Evolutionary conservation across 2,888 invertebrate genomes (phyloP).

Genomic region (Drosophila nr. medialis): DNA sequence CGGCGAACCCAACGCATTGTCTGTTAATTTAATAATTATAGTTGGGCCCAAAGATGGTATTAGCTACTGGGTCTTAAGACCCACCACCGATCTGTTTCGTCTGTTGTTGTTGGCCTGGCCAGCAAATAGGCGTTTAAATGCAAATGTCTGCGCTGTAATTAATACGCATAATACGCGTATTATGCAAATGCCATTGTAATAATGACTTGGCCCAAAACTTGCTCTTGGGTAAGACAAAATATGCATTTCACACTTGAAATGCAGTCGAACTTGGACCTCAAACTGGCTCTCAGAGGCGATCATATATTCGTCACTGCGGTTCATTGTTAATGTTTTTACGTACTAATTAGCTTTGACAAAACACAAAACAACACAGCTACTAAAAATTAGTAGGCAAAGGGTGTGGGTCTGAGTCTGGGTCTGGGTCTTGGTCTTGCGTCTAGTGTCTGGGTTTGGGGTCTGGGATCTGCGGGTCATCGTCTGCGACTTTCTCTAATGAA

Average conservation of each 20-base stretch:
- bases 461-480: constrained; percentile 57
- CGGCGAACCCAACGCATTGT: constrained; percentile 50
- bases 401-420: constrained; percentile 6
- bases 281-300: constrained; percentile 31
- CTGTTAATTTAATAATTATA: constrained; percentile 78
- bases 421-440: constrained; percentile 43
- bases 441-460: constrained; percentile 3
- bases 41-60: constrained; percentile 46
- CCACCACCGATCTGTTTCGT: constrained; percentile 49
- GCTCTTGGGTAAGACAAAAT: constrained; percentile 44
- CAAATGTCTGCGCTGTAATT: constrained; percentile 79
- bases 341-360: constrained; percentile 83
- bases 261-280: constrained; percentile 28
- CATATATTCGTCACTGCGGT: constrained; percentile 72
- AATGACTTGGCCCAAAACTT: constrained; percentile 66
- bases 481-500: constrained; percentile 77
- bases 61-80: constrained; percentile 65
- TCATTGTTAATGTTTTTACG: constrained; percentile 73
- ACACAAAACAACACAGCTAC: constrained; percentile 67
- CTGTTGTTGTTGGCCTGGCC: constrained; percentile 35
- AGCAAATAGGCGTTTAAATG: constrained; percentile 79
- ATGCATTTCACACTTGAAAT: constrained; percentile 73
- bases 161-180: constrained; percentile 80
- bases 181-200: constrained; percentile 75
- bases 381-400: constrained; percentile 72